Evolutionary conservation across 2,888 invertebrate genomes (phyloP).

Genomic region (Melieria picta): DNA sequence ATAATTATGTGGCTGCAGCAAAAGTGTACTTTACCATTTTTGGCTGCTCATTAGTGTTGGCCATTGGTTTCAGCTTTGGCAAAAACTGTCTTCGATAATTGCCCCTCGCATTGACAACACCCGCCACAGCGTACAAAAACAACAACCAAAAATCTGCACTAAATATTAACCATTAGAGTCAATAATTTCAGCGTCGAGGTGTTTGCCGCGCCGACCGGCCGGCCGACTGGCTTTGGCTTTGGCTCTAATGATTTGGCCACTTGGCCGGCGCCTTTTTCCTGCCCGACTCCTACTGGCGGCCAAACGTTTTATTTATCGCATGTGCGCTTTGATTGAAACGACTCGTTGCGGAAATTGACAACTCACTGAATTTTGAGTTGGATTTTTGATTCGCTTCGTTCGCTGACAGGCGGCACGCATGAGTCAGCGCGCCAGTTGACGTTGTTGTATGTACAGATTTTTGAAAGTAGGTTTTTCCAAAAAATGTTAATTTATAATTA

Average conservation of each 20-base stretch:
- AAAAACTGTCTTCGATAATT: slow-evolving; percentile 45
- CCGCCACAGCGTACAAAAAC: slow-evolving; percentile 24
- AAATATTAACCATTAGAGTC: no score
- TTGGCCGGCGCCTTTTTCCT: slow-evolving; percentile 2
- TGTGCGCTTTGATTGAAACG: slow-evolving; percentile 44
- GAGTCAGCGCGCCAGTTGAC: no score
- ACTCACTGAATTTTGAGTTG: slow-evolving; percentile 35
- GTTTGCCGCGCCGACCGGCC: slow-evolving; percentile 23
- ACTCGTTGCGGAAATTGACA: slow-evolving; percentile 47
- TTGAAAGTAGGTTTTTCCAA: no score
- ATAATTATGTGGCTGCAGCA: not conserved
- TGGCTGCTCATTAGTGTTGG: slow-evolving; percentile 60
- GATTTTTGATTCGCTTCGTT: no score
- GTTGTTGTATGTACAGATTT: no score
- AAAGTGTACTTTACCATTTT: slow-evolving; percentile 52
- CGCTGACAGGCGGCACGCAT: no score
- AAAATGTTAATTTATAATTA: no score
- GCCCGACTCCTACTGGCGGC: slow-evolving; percentile 12
- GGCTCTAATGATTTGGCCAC: not conserved
- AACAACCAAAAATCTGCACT: no score
- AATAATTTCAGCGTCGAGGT: slow-evolving; percentile 8
- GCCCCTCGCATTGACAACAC: slow-evolving; percentile 58
- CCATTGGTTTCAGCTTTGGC: not conserved
- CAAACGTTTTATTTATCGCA: slow-evolving; percentile 27
- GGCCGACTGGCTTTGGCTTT: slow-evolving; percentile 11